Percentiles rank a stretch among this genome's conserved stretches.
Evolutionary conservation across 2,888 invertebrate genomes (phyloP).

Genomic region (Spicauda simplicius): DNA sequence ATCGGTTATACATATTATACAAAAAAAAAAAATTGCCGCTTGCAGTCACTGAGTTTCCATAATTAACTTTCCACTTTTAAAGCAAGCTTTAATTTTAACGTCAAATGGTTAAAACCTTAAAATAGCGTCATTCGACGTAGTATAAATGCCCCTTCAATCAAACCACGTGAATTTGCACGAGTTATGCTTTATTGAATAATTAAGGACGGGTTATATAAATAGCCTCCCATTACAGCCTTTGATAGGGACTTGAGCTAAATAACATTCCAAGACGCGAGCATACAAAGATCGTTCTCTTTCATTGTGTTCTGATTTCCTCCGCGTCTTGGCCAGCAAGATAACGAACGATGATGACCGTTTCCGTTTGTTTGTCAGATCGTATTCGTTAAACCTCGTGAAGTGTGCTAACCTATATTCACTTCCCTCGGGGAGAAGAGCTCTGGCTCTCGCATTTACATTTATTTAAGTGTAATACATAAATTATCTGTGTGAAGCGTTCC

Average conservation of each 20-base stretch:
- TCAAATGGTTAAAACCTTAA: too few species aligned
- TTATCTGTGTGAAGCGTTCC: not conserved
- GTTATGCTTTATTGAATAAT: too few species aligned
- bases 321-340: conserved; percentile 11
- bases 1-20: too few species aligned
- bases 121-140: too few species aligned
- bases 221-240: not conserved
- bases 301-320: conserved; percentile 15
- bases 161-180: too few species aligned
- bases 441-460: not conserved
- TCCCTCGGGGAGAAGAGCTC: not conserved
- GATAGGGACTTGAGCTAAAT: not conserved
- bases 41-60: too few species aligned
- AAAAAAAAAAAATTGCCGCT: too few species aligned
- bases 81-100: too few species aligned
- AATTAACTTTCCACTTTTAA: too few species aligned
- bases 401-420: conserved; percentile 16
- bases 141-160: too few species aligned
- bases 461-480: conserved; percentile 10
- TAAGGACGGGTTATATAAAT: not conserved
- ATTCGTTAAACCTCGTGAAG: conserved; percentile 10
- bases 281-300: not conserved
- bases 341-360: conserved; percentile 12
- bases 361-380: conserved; percentile 11
- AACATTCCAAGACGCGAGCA: not conserved